Conservation (phyloP, 2,113 vertebrate species). For the Rhea pennata region DNA sequence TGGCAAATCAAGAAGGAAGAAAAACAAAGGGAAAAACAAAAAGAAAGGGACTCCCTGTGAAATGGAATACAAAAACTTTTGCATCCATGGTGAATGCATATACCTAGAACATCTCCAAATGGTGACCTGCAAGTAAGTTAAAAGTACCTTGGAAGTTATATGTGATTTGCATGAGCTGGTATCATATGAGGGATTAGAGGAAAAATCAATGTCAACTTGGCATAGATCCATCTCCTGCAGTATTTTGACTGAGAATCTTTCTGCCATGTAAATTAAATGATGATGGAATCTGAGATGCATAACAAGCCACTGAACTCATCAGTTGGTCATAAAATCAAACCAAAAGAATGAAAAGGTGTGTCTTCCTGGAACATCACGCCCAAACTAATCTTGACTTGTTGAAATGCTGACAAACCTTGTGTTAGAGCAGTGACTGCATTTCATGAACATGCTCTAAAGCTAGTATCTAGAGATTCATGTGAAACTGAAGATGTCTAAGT, state of each 20-base stretch:
- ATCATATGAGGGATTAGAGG: neutral
- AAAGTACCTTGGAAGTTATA: neutral
- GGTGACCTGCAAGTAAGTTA: constrained; percentile 80
- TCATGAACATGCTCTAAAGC: neutral
- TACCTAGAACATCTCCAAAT: constrained; percentile 65
- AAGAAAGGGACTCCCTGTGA: constrained; percentile 79
- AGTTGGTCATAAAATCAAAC: constrained; percentile 66
- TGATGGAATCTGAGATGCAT: constrained; percentile 43
- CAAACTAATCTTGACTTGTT: constrained; percentile 67
- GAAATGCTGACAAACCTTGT: constrained; percentile 54
- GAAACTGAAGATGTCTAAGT: constrained; percentile 23
- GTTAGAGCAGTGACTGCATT: constrained; percentile 8
- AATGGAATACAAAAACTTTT: constrained; percentile 78
- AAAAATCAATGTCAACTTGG: neutral
- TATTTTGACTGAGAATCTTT: constrained; percentile 37
- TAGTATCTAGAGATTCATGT: constrained; percentile 12
- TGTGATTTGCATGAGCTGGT: neutral
- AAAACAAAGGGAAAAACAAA: constrained; percentile 75
- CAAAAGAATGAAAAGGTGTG: constrained; percentile 63
- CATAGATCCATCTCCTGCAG: neutral
- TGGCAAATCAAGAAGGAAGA: constrained; percentile 74
- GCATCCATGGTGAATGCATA: constrained; percentile 81
- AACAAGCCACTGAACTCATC: constrained; percentile 62
- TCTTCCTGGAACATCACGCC: constrained; percentile 64
- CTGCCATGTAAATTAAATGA: constrained; percentile 39